Evolutionary conservation across 2,797 vertebrate genomes (phyloP).

Genomic region (Neosalanx taihuensis): DNA sequence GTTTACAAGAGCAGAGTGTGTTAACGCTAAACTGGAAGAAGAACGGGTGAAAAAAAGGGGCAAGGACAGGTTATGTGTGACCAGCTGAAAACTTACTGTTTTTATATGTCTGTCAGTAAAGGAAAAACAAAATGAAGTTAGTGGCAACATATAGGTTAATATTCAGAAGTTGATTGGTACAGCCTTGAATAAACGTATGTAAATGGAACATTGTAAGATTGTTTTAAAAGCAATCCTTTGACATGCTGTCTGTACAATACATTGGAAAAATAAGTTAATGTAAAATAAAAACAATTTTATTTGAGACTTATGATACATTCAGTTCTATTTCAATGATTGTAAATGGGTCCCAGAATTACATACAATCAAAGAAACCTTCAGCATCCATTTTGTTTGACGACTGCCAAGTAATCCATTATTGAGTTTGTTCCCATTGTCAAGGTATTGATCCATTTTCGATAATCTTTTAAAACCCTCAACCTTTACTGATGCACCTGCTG

Average conservation of each 20-base stretch:
- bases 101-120: slow-evolving; percentile 65
- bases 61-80: slow-evolving; percentile 17
- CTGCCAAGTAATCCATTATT: too few species aligned
- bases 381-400: not conserved
- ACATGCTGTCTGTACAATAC: not conserved
- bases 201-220: not conserved
- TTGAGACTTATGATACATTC: not conserved
- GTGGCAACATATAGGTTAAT: slow-evolving; percentile 42
- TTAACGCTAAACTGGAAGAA: slow-evolving; percentile 25
- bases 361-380: too few species aligned
- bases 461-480: not conserved
- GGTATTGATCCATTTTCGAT: not conserved
- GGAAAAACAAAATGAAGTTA: slow-evolving; percentile 47
- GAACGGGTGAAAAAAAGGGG: slow-evolving; percentile 22
- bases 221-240: not conserved
- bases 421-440: too few species aligned
- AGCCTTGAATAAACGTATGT: not conserved
- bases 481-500: not conserved
- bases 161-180: slow-evolving; percentile 16
- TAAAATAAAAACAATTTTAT: not conserved
- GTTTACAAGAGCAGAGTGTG: slow-evolving; percentile 12
- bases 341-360: not conserved
- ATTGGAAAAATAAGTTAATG: not conserved
- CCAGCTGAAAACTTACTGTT: slow-evolving; percentile 59
- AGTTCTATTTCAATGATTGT: too few species aligned